phyloP scores from a whole-genome alignment of 2,797 vertebrate genomes.

The Scolopax bukidnonensis region DNA sequence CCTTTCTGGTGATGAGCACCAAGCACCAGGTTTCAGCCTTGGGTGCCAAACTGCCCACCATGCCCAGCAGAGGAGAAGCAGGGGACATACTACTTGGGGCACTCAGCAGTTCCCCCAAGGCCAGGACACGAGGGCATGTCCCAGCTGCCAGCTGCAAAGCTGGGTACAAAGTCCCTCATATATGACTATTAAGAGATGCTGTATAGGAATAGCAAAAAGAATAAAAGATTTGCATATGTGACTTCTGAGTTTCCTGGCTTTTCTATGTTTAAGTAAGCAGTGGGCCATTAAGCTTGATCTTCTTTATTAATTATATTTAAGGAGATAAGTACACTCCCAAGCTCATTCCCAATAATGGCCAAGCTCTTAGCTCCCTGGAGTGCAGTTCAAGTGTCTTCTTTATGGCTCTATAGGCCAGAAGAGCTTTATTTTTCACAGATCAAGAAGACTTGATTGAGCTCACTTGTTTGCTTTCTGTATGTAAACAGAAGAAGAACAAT shows the following conservation, averaged over 20 bases:
- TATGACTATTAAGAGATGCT: background rate
- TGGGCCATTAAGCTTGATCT: background rate
- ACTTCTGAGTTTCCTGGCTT: constrained; percentile 8
- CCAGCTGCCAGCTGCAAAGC: fast-evolving
- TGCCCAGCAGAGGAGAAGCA: fast-evolving
- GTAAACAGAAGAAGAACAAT: background rate
- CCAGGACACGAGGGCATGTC: background rate
- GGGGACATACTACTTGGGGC: fast-evolving
- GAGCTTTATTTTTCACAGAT: background rate
- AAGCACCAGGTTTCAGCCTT: background rate
- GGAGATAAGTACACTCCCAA: background rate
- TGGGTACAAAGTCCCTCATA: background rate
- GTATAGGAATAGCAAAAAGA: background rate
- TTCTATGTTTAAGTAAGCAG: background rate
- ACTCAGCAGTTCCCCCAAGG: background rate
- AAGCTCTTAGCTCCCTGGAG: background rate
- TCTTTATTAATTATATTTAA: constrained; percentile 45
- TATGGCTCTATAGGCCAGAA: background rate
- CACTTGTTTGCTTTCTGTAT: constrained; percentile 1
- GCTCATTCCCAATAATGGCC: background rate
- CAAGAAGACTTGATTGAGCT: background rate
- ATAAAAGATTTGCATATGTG: background rate
- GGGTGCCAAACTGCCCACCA: background rate
- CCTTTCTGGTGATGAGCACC: background rate
- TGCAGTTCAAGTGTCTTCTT: constrained; percentile 19